Conservation (phyloP, 2,113 vertebrate species). For the Vidua chalybeata region DNA sequence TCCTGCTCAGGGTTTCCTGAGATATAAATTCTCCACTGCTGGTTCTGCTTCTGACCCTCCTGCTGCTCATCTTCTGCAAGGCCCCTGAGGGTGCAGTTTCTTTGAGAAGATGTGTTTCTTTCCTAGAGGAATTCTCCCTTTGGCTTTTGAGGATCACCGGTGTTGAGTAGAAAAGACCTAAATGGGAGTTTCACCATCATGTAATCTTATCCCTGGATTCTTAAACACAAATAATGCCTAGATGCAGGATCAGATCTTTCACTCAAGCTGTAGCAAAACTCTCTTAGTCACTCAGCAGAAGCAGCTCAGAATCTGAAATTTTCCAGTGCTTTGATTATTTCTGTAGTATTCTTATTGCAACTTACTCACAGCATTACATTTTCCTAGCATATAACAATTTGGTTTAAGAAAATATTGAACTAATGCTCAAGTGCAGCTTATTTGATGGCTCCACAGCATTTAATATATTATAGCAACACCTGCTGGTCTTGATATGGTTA, state of each 20-base stretch:
- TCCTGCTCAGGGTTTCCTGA: background rate
- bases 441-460: background rate
- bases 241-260: background rate
- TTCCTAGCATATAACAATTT: background rate
- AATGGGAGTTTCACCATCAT: background rate
- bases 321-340: conserved; percentile 6
- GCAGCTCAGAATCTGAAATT: background rate
- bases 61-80: background rate
- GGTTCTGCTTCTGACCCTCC: background rate
- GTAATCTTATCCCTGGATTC: background rate
- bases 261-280: background rate
- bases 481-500: conserved; percentile 38
- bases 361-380: background rate
- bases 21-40: background rate
- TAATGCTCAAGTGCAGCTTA: background rate
- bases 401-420: background rate
- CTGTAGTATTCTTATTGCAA: background rate
- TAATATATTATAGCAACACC: conserved; percentile 69
- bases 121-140: background rate
- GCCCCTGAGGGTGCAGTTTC: background rate
- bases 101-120: background rate
- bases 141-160: background rate
- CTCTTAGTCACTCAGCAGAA: background rate
- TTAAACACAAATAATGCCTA: background rate
- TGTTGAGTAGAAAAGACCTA: background rate